Base-by-base conservation (phyloP, 1,140 invertebrate genomes). In the Oryctes rhinoceros region DNA sequence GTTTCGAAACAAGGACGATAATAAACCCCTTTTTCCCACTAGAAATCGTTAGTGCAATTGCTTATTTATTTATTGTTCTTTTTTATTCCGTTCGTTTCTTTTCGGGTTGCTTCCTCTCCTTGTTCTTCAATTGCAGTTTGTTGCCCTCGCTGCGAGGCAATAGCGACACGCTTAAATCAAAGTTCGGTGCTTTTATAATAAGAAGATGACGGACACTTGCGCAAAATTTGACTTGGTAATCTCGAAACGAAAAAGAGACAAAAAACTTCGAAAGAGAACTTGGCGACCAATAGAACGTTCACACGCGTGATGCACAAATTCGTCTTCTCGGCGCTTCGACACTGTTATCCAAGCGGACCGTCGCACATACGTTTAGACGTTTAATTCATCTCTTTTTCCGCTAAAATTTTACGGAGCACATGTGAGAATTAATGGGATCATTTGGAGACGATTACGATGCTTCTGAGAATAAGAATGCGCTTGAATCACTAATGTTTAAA, bases 31-130 rank as follows among this genome's bases (percentile, higher is more conserved):
- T 71, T 71, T 71, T 71, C 65, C 65, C 65, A 71, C 65, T 71
- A 71, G 65, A 71, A 71, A 71, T 71, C 65, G 65, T 71, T 71
- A 71, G 65, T 71, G 65, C 35, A 71, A 71, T 71, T 71, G 65
- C 65, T 71, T 71, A 71, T 71, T 71, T 71, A 71, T 71, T 71
- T 71, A 71, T 71, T 71, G 20, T 71, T 71, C 62, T 24, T 71
- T 37, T 71, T 71, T 20, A 20, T 24, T 35, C 65, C 24, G 24
- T 37, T 24, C 35, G 24, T 35, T 71, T 71, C 65, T 35, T 71
- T 71, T 15, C 53, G 18, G 53, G 15, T 18, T 71, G 18, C 65
- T 37, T 71, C 65, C 18, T 24, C 65, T 30, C 65, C 24, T 35
- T 24, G 65, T 71, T 15, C 65, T 24, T 71, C 65, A 71, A 71